A percentile compares a stretch with the other conserved stretches of the same genome.
phyloP scores from a whole-genome alignment of 2,888 invertebrate species.

The Drosophila colorata region DNA sequence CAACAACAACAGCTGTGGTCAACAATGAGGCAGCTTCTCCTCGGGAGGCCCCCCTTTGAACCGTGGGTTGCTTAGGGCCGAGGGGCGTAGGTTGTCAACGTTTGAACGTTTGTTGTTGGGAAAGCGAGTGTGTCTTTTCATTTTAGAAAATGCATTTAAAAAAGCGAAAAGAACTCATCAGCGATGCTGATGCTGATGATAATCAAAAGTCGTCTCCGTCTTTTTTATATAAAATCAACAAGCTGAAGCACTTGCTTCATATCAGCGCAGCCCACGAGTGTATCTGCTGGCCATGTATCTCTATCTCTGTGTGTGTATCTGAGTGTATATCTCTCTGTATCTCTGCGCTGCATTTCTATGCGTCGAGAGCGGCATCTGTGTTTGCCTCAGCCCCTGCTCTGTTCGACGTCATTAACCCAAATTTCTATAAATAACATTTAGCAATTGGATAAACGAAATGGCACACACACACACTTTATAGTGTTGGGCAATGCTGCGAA shows the following conservation, averaged over 20 bases:
- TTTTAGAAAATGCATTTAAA: slow-evolving; percentile 68
- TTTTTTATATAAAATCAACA: slow-evolving; percentile 39
- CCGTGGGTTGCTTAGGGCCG: slow-evolving; percentile 42
- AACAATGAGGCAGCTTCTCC: slow-evolving; percentile 57
- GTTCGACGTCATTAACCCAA: slow-evolving; percentile 74
- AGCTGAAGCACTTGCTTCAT: slow-evolving; percentile 12
- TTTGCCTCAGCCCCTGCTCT: slow-evolving; percentile 30
- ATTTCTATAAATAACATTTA: slow-evolving; percentile 73
- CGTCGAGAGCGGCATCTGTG: slow-evolving; percentile 55
- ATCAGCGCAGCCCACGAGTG: background rate
- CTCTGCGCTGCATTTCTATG: slow-evolving; percentile 42
- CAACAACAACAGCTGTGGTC: slow-evolving; percentile 62
- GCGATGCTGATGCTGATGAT: slow-evolving; percentile 52
- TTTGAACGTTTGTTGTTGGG: slow-evolving; percentile 21
- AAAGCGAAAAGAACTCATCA: slow-evolving; percentile 76
- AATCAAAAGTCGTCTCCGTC: slow-evolving; percentile 54
- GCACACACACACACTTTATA: slow-evolving; percentile 35
- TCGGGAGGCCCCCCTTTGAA: slow-evolving; percentile 5
- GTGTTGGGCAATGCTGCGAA: slow-evolving; percentile 34
- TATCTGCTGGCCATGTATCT: background rate
- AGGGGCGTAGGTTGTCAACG: slow-evolving; percentile 60
- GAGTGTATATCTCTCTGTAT: slow-evolving; percentile 31
- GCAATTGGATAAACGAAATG: slow-evolving; percentile 63
- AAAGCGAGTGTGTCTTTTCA: slow-evolving; percentile 57
- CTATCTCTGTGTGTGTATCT: slow-evolving; percentile 37